Percentiles rank a stretch among this genome's conserved stretches.
phyloP scores from a whole-genome alignment of 2,888 invertebrate species.

The Folsomia manolachei region DNA sequence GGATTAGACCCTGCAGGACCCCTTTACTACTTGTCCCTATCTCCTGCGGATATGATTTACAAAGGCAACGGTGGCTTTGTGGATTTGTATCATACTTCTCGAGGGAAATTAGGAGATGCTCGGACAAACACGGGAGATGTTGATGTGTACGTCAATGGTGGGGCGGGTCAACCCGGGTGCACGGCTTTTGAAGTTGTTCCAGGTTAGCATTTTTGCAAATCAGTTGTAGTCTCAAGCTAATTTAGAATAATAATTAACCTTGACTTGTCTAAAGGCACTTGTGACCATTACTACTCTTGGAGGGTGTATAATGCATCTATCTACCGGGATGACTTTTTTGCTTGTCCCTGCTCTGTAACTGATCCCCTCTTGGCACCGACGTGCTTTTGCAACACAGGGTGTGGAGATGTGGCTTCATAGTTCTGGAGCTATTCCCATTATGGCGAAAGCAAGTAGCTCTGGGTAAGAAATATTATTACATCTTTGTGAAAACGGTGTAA shows the following conservation, averaged over 20 bases:
- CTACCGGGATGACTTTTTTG: conserved; percentile 8
- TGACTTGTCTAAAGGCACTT: conserved; percentile 27
- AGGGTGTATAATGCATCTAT: conserved; percentile 21
- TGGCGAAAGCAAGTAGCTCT: too few relatives aligned
- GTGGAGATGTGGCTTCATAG: too few relatives aligned
- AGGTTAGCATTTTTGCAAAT: too few relatives aligned
- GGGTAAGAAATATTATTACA: too few relatives aligned
- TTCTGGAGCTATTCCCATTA: too few relatives aligned
- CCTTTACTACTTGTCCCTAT: conserved; percentile 9
- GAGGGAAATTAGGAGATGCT: conserved; percentile 33
- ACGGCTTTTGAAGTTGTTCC: neutral
- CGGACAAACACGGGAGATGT: conserved; percentile 29
- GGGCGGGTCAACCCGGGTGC: conserved; percentile 32
- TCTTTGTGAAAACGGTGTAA: too few relatives aligned
- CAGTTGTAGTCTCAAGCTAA: too few relatives aligned
- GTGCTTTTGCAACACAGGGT: neutral
- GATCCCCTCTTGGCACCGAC: neutral
- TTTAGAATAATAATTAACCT: too few relatives aligned
- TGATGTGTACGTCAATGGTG: conserved; percentile 39
- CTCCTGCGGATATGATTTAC: conserved; percentile 18
- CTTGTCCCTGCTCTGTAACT: conserved; percentile 30
- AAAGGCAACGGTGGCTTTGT: conserved; percentile 35
- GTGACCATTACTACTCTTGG: conserved; percentile 36
- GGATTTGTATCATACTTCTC: conserved; percentile 39
- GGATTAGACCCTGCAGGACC: conserved; percentile 40